These are phyloP conservation scores for Dione juno DNA, from an alignment of 2,888 invertebrate genomes.

Conservation along the genomic window DNA sequence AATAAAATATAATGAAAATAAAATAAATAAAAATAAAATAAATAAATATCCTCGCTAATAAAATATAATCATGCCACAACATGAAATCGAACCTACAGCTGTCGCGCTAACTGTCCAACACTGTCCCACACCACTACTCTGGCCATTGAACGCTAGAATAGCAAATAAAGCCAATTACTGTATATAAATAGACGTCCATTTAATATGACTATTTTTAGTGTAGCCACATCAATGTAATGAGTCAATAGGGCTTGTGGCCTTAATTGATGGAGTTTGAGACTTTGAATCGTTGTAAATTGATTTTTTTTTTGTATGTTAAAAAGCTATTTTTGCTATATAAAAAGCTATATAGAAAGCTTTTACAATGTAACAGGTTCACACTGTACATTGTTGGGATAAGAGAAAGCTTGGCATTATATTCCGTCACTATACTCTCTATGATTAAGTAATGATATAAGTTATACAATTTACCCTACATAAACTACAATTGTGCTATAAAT, in stretches of 20 bases:
- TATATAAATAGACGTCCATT: constrained; percentile 22
- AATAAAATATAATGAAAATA: too few species aligned
- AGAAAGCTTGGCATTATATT: too few species aligned
- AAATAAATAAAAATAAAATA: too few species aligned
- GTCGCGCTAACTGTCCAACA: too few species aligned
- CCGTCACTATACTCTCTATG: too few species aligned
- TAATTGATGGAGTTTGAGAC: constrained; percentile 23
- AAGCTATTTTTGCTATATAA: background rate
- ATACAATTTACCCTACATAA: too few species aligned
- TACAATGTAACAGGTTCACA: too few species aligned
- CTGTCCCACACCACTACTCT: background rate
- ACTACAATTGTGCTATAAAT: too few species aligned
- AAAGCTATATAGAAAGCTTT: too few species aligned
- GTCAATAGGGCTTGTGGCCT: constrained; percentile 20
- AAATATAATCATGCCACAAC: background rate
- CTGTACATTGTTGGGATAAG: too few species aligned
- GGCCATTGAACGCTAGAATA: background rate
- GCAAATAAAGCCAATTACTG: constrained; percentile 8
- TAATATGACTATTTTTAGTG: constrained; percentile 30
- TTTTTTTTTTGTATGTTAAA: background rate
- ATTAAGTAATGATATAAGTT: too few species aligned
- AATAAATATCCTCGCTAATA: too few species aligned
- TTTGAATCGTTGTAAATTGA: constrained; percentile 12
- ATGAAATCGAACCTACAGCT: background rate
- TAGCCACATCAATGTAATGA: constrained; percentile 27